Conservation (phyloP, 64 coral and sea anemone genomes). For the Stichodactyla mertensii region DNA sequence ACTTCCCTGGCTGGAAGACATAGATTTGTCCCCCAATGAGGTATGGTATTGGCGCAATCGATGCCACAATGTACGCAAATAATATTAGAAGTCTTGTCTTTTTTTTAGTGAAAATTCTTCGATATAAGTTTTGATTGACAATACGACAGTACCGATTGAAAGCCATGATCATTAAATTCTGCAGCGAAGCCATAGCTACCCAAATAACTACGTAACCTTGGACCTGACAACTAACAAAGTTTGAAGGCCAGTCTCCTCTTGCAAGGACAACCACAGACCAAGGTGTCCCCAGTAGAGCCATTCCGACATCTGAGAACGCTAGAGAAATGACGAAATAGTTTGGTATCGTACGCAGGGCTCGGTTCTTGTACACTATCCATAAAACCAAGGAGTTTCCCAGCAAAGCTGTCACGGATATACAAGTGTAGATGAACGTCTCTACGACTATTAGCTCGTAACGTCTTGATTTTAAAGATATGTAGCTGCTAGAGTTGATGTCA, state of each 20-base stretch:
- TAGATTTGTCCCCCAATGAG: slow-evolving; percentile 24
- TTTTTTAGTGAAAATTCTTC: slow-evolving; percentile 29
- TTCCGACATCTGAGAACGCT: slow-evolving; percentile 33
- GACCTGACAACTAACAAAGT: slow-evolving; percentile 36
- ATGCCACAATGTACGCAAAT: slow-evolving; percentile 1
- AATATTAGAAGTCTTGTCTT: slow-evolving; percentile 17
- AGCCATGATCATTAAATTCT: slow-evolving; percentile 49
- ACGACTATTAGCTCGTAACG: not conserved
- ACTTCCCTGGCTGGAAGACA: slow-evolving; percentile 53
- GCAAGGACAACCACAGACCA: slow-evolving; percentile 20
- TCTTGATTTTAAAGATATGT: not conserved
- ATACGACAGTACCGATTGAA: slow-evolving; percentile 54
- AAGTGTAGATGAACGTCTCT: slow-evolving; percentile 24
- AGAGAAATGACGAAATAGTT: slow-evolving; percentile 54
- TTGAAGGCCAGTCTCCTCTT: slow-evolving; percentile 23
- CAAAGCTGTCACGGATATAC: slow-evolving; percentile 8
- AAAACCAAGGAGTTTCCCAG: slow-evolving; percentile 45
- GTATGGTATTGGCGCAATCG: slow-evolving; percentile 27
- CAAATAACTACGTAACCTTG: slow-evolving; percentile 47
- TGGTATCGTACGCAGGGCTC: slow-evolving; percentile 29
- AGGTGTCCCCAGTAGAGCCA: slow-evolving; percentile 23
- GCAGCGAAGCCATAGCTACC: slow-evolving; percentile 23
- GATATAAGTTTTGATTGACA: slow-evolving; percentile 36
- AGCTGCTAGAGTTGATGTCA: not conserved
- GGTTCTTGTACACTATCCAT: slow-evolving; percentile 59